Evolutionary conservation across 1,140 invertebrate genomes (phyloP).

Genomic region (Drosophila orosa): DNA sequence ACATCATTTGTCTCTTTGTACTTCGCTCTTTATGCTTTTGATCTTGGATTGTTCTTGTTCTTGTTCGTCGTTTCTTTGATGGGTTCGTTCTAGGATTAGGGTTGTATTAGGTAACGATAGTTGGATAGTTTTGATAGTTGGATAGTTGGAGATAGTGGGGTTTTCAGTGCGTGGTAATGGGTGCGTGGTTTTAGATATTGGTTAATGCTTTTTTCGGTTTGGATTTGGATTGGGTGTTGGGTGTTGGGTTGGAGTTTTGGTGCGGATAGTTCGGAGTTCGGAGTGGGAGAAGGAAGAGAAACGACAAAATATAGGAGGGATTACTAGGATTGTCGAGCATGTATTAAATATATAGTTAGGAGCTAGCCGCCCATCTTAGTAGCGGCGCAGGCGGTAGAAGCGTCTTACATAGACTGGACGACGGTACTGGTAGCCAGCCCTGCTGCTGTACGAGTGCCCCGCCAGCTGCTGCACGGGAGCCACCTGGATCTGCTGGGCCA

Average conservation of each 20-base stretch:
- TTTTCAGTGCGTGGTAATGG: slow-evolving; percentile 51
- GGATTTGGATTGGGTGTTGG: slow-evolving; percentile 20
- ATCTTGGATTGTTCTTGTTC: slow-evolving; percentile 42
- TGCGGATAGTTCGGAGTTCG: slow-evolving; percentile 39
- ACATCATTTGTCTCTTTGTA: slow-evolving; percentile 82
- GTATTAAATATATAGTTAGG: slow-evolving; percentile 73
- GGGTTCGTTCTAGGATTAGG: slow-evolving; percentile 43
- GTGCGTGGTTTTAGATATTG: slow-evolving; percentile 39
- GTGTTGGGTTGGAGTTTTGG: slow-evolving; percentile 25
- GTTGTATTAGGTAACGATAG: slow-evolving; percentile 58
- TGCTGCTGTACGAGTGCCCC: slow-evolving; percentile 69
- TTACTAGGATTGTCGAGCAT: slow-evolving; percentile 55
- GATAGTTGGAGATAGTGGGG: slow-evolving; percentile 33
- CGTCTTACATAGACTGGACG: slow-evolving; percentile 82
- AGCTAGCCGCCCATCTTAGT: slow-evolving; percentile 66
- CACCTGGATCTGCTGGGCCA: slow-evolving; percentile 32
- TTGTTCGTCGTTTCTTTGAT: slow-evolving; percentile 52
- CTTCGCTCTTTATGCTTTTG: slow-evolving; percentile 70
- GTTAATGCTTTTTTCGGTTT: slow-evolving; percentile 67
- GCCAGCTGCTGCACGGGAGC: slow-evolving; percentile 44
- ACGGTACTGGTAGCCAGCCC: slow-evolving; percentile 75
- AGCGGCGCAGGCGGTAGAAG: slow-evolving; percentile 77
- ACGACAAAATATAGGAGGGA: slow-evolving; percentile 43
- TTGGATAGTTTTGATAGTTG: slow-evolving; percentile 50
- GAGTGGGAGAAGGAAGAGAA: slow-evolving; percentile 59